Evolutionary conservation across 2,797 vertebrate genomes (phyloP).

Genomic region (Antrozous pallidus): DNA sequence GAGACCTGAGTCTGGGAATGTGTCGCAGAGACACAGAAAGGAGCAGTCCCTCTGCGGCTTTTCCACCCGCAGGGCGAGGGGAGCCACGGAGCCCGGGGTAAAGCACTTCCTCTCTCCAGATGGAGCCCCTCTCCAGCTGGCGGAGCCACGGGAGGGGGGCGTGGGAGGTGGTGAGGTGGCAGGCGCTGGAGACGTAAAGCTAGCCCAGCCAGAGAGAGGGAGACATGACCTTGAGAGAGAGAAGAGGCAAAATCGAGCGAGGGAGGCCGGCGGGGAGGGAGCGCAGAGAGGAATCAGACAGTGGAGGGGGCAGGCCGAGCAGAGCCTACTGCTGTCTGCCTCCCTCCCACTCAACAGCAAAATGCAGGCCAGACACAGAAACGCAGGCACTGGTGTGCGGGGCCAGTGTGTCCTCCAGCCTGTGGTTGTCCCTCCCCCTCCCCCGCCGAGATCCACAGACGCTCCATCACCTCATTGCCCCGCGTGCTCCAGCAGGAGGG

Average conservation of each 20-base stretch:
- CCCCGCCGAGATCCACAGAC: not conserved
- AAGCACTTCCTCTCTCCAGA: not conserved
- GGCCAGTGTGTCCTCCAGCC: slow-evolving; percentile 55
- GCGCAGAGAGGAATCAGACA: not conserved
- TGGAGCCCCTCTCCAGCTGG: not conserved
- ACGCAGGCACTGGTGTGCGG: not conserved
- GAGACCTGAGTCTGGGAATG: not conserved
- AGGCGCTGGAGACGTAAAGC: slow-evolving; percentile 32
- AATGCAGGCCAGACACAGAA: not conserved
- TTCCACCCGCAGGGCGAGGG: not conserved
- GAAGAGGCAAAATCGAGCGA: not conserved
- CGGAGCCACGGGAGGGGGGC: not conserved
- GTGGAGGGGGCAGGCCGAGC: not conserved
- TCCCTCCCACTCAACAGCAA: not conserved
- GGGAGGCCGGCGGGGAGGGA: not conserved
- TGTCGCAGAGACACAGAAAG: not conserved
- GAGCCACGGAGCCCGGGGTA: not conserved
- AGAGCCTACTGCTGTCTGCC: not conserved
- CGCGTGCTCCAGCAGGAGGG: not conserved
- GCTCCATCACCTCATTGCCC: not conserved
- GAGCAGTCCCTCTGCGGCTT: not conserved
- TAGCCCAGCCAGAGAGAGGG: slow-evolving; percentile 46
- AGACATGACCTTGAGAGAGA: slow-evolving; percentile 79
- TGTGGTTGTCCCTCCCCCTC: not conserved
- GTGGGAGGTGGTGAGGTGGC: slow-evolving; percentile 51